phyloP scores from a whole-genome alignment of 2,113 vertebrate species.

The Suricata suricatta region DNA sequence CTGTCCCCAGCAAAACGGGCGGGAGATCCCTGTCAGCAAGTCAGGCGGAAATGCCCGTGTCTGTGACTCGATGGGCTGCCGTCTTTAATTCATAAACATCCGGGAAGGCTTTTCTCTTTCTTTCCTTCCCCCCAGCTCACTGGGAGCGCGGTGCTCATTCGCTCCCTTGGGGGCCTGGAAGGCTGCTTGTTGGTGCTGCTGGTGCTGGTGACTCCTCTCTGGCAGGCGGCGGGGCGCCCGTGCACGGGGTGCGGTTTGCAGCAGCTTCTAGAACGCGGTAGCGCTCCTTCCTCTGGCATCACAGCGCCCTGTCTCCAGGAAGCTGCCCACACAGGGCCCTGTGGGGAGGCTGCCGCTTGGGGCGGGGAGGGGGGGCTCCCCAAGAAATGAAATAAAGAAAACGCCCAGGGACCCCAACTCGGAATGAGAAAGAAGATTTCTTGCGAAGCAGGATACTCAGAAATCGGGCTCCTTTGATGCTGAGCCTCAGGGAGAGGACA shows the following conservation, averaged over 20 bases:
- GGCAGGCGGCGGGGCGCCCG: accelerated
- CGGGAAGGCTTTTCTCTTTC: background rate
- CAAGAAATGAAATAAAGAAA: accelerated
- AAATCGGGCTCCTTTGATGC: background rate
- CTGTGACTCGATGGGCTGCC: background rate
- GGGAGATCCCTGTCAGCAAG: background rate
- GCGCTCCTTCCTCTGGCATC: background rate
- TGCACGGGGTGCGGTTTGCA: accelerated
- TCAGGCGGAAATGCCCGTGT: background rate
- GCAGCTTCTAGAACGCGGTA: accelerated
- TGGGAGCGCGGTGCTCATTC: accelerated
- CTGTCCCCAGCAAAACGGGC: background rate
- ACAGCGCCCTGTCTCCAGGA: too few species aligned
- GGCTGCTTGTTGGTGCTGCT: too few species aligned
- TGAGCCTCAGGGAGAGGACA: background rate
- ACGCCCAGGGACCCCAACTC: background rate
- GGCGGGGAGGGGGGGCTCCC: background rate
- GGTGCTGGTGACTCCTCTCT: background rate
- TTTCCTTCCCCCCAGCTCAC: too few species aligned
- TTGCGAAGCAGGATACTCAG: background rate
- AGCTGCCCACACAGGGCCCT: accelerated
- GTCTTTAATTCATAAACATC: background rate
- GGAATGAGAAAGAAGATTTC: background rate
- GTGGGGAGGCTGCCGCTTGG: background rate
- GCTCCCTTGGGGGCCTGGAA: background rate